Evolutionary conservation across 2,888 invertebrate species (phyloP).

Genomic region (Calameuta filiformis): DNA sequence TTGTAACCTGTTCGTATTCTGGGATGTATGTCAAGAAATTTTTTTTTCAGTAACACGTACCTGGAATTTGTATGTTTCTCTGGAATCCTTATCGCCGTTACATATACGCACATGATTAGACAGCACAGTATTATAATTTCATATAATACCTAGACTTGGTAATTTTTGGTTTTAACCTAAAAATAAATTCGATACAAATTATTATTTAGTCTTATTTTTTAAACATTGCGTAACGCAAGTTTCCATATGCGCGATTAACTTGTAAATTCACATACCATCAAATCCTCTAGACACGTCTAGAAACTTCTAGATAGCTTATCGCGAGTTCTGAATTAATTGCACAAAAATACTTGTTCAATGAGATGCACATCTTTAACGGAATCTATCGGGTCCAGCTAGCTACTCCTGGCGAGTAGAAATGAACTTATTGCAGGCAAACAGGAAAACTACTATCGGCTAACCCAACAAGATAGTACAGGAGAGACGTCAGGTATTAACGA

Average conservation of each 20-base stretch:
- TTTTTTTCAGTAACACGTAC: background rate
- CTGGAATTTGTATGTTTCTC: background rate
- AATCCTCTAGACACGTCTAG: background rate
- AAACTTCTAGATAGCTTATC: background rate
- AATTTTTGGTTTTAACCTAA: background rate
- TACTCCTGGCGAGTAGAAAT: background rate
- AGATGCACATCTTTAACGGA: background rate
- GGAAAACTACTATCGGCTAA: background rate
- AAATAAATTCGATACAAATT: background rate
- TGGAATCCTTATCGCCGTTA: background rate
- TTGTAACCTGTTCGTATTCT: background rate
- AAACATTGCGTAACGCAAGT: background rate
- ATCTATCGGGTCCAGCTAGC: background rate
- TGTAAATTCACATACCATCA: background rate
- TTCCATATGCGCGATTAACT: background rate
- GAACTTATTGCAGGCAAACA: conserved; percentile 13
- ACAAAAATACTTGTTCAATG: background rate
- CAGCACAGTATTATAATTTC: background rate
- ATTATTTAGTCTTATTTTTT: background rate
- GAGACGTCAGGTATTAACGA: background rate
- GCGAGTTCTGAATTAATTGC: background rate
- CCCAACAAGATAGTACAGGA: background rate
- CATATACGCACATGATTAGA: background rate
- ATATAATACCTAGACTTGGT: background rate
- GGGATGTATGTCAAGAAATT: background rate